Percentiles rank a stretch among this genome's conserved stretches.
Evolutionary conservation across 2,113 vertebrate species (phyloP).

Genomic region (Silurus asotus): DNA sequence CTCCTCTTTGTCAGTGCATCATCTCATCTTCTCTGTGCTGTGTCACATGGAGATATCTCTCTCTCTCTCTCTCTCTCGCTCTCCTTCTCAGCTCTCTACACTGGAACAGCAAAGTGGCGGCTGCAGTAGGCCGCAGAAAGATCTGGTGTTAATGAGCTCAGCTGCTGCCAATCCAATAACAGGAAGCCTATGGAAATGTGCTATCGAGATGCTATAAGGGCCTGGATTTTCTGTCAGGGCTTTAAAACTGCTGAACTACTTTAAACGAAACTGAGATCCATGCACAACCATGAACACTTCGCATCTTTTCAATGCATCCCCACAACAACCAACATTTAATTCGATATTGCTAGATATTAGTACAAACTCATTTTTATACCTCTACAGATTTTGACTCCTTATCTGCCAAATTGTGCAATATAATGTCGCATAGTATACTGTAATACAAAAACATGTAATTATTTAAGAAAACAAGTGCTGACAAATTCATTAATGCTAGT

Average conservation of each 20-base stretch:
- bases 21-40: conserved; percentile 10
- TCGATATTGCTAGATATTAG: background rate
- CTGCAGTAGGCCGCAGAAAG: conserved; percentile 34
- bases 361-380: background rate
- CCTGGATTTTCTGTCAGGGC: conserved; percentile 18
- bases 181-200: conserved; percentile 16
- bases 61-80: background rate
- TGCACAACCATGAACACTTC: background rate
- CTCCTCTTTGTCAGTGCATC: conserved; percentile 11
- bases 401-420: background rate
- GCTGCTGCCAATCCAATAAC: conserved; percentile 50
- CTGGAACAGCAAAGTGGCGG: conserved; percentile 24
- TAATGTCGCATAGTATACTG: background rate
- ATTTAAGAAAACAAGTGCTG: background rate
- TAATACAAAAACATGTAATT: background rate
- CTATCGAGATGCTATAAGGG: background rate
- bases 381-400: background rate
- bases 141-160: conserved; percentile 56
- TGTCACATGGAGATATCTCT: background rate
- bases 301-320: background rate
- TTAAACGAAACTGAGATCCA: background rate
- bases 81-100: background rate
- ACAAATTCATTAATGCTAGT: background rate
- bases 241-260: conserved; percentile 4
- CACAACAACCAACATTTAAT: background rate